A percentile compares a stretch with the other conserved stretches of the same genome.
Conservation (phyloP, 1,140 invertebrate species). For the Leptinotarsa defecta region DNA sequence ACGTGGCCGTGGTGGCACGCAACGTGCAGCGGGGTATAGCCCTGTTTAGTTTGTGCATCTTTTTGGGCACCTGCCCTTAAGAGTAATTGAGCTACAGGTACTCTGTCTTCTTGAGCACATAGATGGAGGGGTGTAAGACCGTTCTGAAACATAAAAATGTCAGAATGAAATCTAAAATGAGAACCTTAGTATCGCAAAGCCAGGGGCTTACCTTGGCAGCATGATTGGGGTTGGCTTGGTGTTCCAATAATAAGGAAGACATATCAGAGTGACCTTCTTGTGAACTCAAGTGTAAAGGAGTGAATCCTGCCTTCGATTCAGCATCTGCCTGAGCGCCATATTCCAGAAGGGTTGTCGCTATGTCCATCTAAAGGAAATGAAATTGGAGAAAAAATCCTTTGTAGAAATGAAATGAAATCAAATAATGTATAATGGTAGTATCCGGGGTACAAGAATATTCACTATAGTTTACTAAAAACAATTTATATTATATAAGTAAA, state of each 20-base stretch:
- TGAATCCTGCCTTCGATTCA: slow-evolving; percentile 83
- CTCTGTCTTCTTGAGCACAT: slow-evolving; percentile 90
- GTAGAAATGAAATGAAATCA: too few species aligned
- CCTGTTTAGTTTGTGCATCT: slow-evolving; percentile 84
- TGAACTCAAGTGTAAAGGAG: slow-evolving; percentile 89
- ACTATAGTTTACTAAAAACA: too few species aligned
- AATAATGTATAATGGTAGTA: too few species aligned
- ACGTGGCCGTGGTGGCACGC: slow-evolving; percentile 96
- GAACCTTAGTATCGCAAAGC: neutral
- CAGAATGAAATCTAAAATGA: slow-evolving; percentile 5
- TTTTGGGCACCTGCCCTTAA: slow-evolving; percentile 81
- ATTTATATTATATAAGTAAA: too few species aligned
- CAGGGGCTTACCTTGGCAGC: slow-evolving; percentile 68
- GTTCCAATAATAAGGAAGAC: slow-evolving; percentile 80
- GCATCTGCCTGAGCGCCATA: slow-evolving; percentile 87
- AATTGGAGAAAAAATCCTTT: neutral
- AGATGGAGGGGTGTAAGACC: slow-evolving; percentile 90
- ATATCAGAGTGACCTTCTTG: slow-evolving; percentile 94
- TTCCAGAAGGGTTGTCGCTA: slow-evolving; percentile 91
- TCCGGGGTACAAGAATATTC: too few species aligned
- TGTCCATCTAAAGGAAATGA: slow-evolving; percentile 70
- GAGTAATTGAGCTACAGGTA: slow-evolving; percentile 83
- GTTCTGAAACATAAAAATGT: slow-evolving; percentile 62
- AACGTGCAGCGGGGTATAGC: slow-evolving; percentile 96
- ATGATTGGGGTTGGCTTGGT: slow-evolving; percentile 78